These are phyloP conservation scores for Pseudeuparius sepicola DNA, from an alignment of 2,888 invertebrate species.

Conservation along the genomic window DNA sequence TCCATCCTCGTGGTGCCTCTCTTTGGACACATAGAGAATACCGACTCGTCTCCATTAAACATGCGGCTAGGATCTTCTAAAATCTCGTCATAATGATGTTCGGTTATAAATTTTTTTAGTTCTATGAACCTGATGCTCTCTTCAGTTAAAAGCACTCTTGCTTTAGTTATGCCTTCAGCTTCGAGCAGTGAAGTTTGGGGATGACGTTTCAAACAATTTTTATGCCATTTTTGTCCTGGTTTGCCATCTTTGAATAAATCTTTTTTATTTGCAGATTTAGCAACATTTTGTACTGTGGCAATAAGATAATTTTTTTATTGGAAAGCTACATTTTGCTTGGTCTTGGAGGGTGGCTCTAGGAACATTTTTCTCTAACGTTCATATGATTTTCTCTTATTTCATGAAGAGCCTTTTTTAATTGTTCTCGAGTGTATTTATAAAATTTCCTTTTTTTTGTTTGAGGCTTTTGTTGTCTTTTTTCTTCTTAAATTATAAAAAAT, in stretches of 20 bases:
- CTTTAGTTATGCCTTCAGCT: constrained; percentile 18
- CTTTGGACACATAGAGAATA: constrained; percentile 16
- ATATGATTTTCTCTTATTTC: no score
- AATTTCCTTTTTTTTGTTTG: no score
- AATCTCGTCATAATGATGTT: constrained; percentile 10
- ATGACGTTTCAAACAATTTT: constrained; percentile 27
- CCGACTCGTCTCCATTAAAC: constrained; percentile 15
- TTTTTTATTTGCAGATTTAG: constrained; percentile 9
- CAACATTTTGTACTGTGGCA: constrained; percentile 26
- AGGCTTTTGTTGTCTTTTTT: no score
- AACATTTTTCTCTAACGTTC: no score
- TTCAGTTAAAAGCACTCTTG: constrained; percentile 16
- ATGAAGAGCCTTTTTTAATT: no score
- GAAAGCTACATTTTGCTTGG: constrained; percentile 31
- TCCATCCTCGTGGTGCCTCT: constrained; percentile 13
- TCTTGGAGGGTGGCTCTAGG: no score
- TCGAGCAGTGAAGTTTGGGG: constrained; percentile 21
- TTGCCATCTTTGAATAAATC: constrained; percentile 14
- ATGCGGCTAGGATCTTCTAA: constrained; percentile 13
- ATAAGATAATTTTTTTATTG: constrained; percentile 27
- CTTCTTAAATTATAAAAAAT: no score
- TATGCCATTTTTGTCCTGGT: constrained; percentile 25
- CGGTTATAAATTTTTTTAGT: constrained; percentile 8
- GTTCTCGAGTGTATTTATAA: no score
- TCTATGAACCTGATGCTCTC: constrained; percentile 12